These are phyloP conservation scores for Lithobius niger DNA, from an alignment of 1,140 invertebrate genomes.

Conservation along the genomic window DNA sequence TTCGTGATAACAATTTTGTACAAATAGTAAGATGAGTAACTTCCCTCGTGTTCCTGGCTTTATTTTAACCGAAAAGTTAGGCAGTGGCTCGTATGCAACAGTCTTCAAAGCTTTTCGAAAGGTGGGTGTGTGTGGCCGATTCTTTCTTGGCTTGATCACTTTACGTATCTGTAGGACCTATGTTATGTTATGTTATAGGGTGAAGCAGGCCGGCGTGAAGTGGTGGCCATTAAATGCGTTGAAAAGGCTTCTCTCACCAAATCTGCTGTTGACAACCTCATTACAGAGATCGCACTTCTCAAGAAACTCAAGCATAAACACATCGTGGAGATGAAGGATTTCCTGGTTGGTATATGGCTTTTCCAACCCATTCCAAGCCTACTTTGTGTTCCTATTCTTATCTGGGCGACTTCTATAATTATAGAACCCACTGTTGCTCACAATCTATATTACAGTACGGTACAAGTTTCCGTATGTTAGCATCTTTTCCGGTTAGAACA, in stretches of 20 bases:
- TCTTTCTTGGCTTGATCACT: slow-evolving; percentile 4
- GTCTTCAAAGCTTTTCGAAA: slow-evolving; percentile 74
- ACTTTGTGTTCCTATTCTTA: too few species aligned
- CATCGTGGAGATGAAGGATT: slow-evolving; percentile 73
- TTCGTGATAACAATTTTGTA: too few species aligned
- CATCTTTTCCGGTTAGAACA: too few species aligned
- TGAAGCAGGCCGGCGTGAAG: slow-evolving; percentile 41
- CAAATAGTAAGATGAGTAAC: too few species aligned
- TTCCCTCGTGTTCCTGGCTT: slow-evolving; percentile 47
- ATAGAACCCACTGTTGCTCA: too few species aligned
- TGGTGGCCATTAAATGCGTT: slow-evolving; percentile 72
- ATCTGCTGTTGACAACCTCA: slow-evolving; percentile 59
- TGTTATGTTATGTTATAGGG: slow-evolving; percentile 35
- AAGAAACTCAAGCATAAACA: slow-evolving; percentile 68
- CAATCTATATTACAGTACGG: too few species aligned
- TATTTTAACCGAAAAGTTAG: slow-evolving; percentile 57
- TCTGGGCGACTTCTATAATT: too few species aligned
- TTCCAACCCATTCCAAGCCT: neutral
- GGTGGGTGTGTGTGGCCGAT: slow-evolving; percentile 36
- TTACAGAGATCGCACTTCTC: slow-evolving; percentile 71
- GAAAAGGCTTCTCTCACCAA: slow-evolving; percentile 57
- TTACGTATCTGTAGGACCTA: neutral
- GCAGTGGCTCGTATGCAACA: slow-evolving; percentile 71
- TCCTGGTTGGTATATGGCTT: slow-evolving; percentile 35
- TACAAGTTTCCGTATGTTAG: too few species aligned